Percentiles rank a stretch among this genome's conserved stretches.
Conservation (phyloP, 2,797 vertebrate species). For the Helicolenus hilgendorfi region DNA sequence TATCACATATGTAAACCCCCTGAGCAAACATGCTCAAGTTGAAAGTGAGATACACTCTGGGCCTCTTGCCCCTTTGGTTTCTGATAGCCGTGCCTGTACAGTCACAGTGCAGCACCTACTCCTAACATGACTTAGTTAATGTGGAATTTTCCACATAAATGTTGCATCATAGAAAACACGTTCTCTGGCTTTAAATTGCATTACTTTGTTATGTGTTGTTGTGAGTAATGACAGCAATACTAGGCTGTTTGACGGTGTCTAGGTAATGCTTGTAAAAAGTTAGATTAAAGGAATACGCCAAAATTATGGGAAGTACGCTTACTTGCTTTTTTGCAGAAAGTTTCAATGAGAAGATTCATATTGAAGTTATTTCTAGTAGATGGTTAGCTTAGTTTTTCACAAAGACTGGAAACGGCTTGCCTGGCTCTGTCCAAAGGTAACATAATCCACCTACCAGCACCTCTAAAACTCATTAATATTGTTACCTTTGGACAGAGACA, state of each 20-base stretch:
- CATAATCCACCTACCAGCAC: not conserved
- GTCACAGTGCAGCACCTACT: not conserved
- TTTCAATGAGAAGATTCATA: not conserved
- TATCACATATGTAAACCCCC: slow-evolving; percentile 52
- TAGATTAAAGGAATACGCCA: not conserved
- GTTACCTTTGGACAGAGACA: not conserved
- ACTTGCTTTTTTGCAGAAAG: not conserved
- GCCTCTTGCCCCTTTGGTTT: slow-evolving; percentile 18
- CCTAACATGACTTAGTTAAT: not conserved
- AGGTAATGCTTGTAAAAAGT: not conserved
- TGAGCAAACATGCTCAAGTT: slow-evolving; percentile 51
- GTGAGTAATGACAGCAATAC: not conserved
- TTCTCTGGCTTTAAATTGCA: not conserved
- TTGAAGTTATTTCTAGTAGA: not conserved
- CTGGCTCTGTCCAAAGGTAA: not conserved
- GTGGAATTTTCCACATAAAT: slow-evolving; percentile 18
- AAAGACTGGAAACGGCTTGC: not conserved
- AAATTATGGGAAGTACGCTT: not conserved
- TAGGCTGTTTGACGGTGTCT: not conserved
- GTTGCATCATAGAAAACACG: not conserved
- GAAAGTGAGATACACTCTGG: slow-evolving; percentile 49
- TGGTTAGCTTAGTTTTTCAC: not conserved
- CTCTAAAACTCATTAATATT: too few species aligned
- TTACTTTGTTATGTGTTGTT: not conserved
- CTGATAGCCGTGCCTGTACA: slow-evolving; percentile 27